Conservation (phyloP, 2,888 invertebrate species). For the Hirtodrosophila alboralis region DNA sequence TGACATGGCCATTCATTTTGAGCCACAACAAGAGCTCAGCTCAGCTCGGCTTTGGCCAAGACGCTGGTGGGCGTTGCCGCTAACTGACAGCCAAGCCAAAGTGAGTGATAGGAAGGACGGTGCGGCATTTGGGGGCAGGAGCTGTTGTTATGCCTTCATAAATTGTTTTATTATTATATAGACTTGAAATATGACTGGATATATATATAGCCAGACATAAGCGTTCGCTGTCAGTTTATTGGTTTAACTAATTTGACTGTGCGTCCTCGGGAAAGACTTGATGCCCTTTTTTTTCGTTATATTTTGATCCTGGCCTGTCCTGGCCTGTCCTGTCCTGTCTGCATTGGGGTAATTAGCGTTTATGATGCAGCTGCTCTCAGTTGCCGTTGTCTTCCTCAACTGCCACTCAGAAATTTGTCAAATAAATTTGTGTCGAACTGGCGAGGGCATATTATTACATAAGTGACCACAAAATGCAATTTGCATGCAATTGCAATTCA, state of each 20-base stretch:
- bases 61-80: slow-evolving; percentile 67
- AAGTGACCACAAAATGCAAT: slow-evolving; percentile 26
- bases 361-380: slow-evolving; percentile 67
- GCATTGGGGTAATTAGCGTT: slow-evolving; percentile 62
- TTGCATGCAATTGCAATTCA: slow-evolving; percentile 77
- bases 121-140: slow-evolving; percentile 11
- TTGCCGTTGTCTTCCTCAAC: slow-evolving; percentile 6
- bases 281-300: no score
- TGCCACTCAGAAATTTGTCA: slow-evolving; percentile 71
- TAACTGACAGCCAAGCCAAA: slow-evolving; percentile 62
- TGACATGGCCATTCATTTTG: slow-evolving; percentile 75
- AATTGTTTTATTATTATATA: slow-evolving; percentile 78
- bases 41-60: slow-evolving; percentile 24
- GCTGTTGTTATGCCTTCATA: slow-evolving; percentile 73
- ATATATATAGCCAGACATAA: slow-evolving; percentile 38
- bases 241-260: slow-evolving; percentile 77
- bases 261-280: slow-evolving; percentile 23
- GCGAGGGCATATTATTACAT: neutral
- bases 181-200: slow-evolving; percentile 71
- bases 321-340: neutral
- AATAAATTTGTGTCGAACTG: slow-evolving; percentile 65
- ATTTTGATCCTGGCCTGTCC: no score
- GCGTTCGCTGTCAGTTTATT: slow-evolving; percentile 73
- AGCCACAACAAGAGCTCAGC: slow-evolving; percentile 58
- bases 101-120: slow-evolving; percentile 17